phyloP scores from a whole-genome alignment of 2,113 vertebrate genomes.

The Lonchura striata region DNA sequence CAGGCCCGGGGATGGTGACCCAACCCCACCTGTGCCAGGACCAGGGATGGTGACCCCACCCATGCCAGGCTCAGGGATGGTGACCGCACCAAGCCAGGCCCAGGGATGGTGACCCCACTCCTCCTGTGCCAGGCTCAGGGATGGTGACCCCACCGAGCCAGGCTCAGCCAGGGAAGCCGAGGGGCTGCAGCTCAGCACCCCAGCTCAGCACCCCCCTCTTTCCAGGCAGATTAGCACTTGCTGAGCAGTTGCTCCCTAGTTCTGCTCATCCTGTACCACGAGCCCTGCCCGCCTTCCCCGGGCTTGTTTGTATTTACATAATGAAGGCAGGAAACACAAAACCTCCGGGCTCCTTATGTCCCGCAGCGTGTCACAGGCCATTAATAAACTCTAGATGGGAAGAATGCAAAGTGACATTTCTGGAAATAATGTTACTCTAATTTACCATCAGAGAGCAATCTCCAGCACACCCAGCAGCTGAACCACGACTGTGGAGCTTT shows the following conservation, averaged over 20 bases:
- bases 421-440: constrained; percentile 9
- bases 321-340: background rate
- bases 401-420: constrained; percentile 50
- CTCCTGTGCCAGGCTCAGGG: background rate
- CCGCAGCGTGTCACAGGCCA: constrained; percentile 2
- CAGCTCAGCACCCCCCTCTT: background rate
- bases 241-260: background rate
- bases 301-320: background rate
- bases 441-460: constrained; percentile 43
- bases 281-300: background rate
- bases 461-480: background rate
- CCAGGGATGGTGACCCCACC: too few species aligned
- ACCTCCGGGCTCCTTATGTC: background rate
- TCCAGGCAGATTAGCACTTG: accelerated
- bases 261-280: background rate
- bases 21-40: too few species aligned
- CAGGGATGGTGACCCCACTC: too few species aligned
- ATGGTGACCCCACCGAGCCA: accelerated
- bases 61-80: too few species aligned
- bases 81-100: too few species aligned
- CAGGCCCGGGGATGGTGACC: too few species aligned
- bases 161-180: accelerated
- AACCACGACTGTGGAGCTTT: background rate
- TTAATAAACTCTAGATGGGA: constrained; percentile 22
- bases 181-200: background rate